A percentile compares a stretch with the other conserved stretches of the same genome.
Conservation (phyloP, 2,113 vertebrate species). For the Synchiropus splendidus region DNA sequence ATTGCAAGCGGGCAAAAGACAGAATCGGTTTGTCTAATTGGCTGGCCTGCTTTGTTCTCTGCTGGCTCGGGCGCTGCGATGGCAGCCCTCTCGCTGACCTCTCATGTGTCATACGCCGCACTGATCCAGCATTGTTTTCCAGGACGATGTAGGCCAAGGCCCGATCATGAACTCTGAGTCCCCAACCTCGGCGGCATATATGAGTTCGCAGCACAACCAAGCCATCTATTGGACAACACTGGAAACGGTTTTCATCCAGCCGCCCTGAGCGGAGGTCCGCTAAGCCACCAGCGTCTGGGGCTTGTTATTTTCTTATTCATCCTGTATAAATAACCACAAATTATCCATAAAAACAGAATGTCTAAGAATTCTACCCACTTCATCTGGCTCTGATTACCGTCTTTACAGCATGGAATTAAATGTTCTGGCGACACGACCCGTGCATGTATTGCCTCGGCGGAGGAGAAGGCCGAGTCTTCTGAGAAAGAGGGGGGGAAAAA, state of each 20-base stretch:
- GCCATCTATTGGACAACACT: slow-evolving; percentile 64
- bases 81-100: slow-evolving; percentile 46
- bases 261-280: slow-evolving; percentile 25
- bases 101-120: slow-evolving; percentile 42
- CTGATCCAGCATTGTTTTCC: slow-evolving; percentile 41
- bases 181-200: slow-evolving; percentile 20
- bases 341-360: slow-evolving; percentile 67
- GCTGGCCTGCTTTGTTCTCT: slow-evolving; percentile 23
- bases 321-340: slow-evolving; percentile 69
- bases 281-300: slow-evolving; percentile 36
- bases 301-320: slow-evolving; percentile 59
- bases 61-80: slow-evolving; percentile 28
- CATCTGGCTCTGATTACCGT: slow-evolving; percentile 68
- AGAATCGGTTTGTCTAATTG: slow-evolving; percentile 24
- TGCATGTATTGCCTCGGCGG: too few relatives aligned
- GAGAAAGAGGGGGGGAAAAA: slow-evolving; percentile 36
- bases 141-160: slow-evolving; percentile 34
- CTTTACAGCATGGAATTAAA: slow-evolving; percentile 68
- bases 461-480: slow-evolving; percentile 47
- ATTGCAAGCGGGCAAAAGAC: neutral
- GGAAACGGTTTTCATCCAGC: slow-evolving; percentile 25
- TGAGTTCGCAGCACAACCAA: slow-evolving; percentile 58
- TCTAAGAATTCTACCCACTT: slow-evolving; percentile 61
- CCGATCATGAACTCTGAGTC: slow-evolving; percentile 40
- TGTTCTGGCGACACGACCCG: slow-evolving; percentile 53